Percentiles rank a stretch among this genome's conserved stretches.
Conservation (phyloP, 2,888 invertebrate species). For the Sinopyrophorus schimmeli region DNA sequence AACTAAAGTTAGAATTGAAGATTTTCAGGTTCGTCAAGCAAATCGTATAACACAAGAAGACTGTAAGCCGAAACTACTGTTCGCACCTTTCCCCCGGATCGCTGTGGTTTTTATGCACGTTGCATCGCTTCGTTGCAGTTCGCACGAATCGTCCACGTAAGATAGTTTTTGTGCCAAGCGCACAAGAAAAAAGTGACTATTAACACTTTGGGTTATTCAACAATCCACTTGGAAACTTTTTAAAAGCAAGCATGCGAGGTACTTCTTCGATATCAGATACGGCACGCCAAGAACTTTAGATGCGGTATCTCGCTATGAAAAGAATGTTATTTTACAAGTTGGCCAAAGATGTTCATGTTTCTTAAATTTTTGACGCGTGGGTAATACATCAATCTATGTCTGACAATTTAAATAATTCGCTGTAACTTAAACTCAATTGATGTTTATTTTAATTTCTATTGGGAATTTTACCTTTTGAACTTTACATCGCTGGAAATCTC, state of each 20-base stretch:
- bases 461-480: too few relatives aligned
- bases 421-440: too few relatives aligned
- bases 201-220: constrained; percentile 31
- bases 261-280: constrained; percentile 35
- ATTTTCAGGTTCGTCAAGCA: constrained; percentile 32
- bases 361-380: too few relatives aligned
- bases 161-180: constrained; percentile 9
- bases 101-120: constrained; percentile 9
- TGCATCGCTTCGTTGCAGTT: too few relatives aligned
- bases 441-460: too few relatives aligned
- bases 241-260: constrained; percentile 35
- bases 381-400: too few relatives aligned
- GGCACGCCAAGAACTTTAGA: constrained; percentile 21
- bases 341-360: too few relatives aligned
- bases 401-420: too few relatives aligned
- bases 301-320: constrained; percentile 10
- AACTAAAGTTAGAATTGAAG: constrained; percentile 20
- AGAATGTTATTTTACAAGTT: constrained; percentile 8
- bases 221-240: constrained; percentile 30
- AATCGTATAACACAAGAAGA: constrained; percentile 33
- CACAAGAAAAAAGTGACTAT: constrained; percentile 24
- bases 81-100: constrained; percentile 34
- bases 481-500: too few relatives aligned
- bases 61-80: constrained; percentile 34
- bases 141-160: constrained; percentile 5